These are phyloP conservation scores for Gordius sp. DNA, from an alignment of 2,888 invertebrate genomes.

Conservation along the genomic window DNA sequence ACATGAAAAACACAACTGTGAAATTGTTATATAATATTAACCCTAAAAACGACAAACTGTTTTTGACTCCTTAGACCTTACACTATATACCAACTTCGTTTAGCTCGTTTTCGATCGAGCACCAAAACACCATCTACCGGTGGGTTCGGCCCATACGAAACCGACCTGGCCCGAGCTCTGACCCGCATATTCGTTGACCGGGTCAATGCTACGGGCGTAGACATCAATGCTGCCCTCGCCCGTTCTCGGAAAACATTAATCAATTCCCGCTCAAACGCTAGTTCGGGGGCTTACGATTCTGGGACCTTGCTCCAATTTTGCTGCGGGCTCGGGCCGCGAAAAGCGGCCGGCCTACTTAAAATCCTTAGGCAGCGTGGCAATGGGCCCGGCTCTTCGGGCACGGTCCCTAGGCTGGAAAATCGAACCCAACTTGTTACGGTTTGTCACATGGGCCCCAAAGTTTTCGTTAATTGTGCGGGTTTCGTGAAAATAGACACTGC, in stretches of 20 bases:
- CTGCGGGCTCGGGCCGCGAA: conserved; percentile 78
- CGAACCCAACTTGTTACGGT: conserved; percentile 74
- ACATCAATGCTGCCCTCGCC: conserved; percentile 68
- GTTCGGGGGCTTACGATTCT: not conserved
- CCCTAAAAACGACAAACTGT: too few relatives aligned
- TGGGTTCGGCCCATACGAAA: too few relatives aligned
- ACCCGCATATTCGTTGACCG: conserved; percentile 44
- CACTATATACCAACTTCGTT: too few relatives aligned
- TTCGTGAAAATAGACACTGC: conserved; percentile 94
- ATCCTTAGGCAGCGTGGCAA: conserved; percentile 24
- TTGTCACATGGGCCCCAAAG: conserved; percentile 88
- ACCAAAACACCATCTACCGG: too few relatives aligned
- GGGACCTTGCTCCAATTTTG: conserved; percentile 61
- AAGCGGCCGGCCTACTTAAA: conserved; percentile 38
- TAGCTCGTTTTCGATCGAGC: too few relatives aligned
- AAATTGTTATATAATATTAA: too few relatives aligned
- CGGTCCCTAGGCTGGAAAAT: conserved; percentile 64
- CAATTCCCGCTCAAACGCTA: not conserved
- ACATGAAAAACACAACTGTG: too few relatives aligned
- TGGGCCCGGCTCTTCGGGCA: conserved; percentile 20
- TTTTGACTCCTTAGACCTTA: too few relatives aligned
- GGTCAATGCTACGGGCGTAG: conserved; percentile 79
- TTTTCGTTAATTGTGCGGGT: conserved; percentile 92
- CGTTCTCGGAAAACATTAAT: conserved; percentile 39
- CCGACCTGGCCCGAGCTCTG: not conserved